Base-by-base conservation (phyloP, 2,113 vertebrate genomes). In the Pluvialis apricaria region DNA sequence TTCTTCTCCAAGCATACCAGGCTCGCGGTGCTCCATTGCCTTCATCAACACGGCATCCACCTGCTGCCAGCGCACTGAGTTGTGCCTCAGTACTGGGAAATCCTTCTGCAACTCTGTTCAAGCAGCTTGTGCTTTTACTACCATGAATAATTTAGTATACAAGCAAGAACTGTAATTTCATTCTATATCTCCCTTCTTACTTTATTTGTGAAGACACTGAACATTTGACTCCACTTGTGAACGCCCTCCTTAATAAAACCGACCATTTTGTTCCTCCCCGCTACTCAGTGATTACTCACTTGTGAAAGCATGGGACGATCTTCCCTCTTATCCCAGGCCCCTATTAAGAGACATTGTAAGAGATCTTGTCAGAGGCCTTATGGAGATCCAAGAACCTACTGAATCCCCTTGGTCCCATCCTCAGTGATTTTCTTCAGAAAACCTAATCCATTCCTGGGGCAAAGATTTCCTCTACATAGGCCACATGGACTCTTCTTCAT, bases 1-100 rank as follows among this genome's bases (percentile, higher is more conserved):
- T 45, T 61, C 49, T 28, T 68, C 52, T 62, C 62, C 19, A 82
- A 72, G 38, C 54, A 44, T 4, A 69, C 26, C n/a, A 51, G 57
- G 32, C 28, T 82, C 2, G 0, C 52, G 21, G 52, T 65, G 70
- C 42, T 92, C 54, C 52, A 32, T 1, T 34, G 26, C 21, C 36
- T 70, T 82, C 72, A 65, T 26, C 87, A 92, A 29, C 52, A 54
- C 24, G 0, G 0, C 70, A 70, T 32, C 54, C 49, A 75, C 28
- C 52, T 40, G 66, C 61, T 0, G 1, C 61, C 86, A 57, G 34
- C 6, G 36, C 49, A 65, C 14, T 0, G 18, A 11, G 0, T 20
- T 29, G 6, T 15, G 32, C 18, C 51, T 68, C 4, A 0, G 38
- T 9, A 34, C 12, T 15, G 51, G 6, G 40, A 87, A 90, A 70